phyloP scores from a whole-genome alignment of 2,888 invertebrate genomes.

The Spodoptera exigua region DNA sequence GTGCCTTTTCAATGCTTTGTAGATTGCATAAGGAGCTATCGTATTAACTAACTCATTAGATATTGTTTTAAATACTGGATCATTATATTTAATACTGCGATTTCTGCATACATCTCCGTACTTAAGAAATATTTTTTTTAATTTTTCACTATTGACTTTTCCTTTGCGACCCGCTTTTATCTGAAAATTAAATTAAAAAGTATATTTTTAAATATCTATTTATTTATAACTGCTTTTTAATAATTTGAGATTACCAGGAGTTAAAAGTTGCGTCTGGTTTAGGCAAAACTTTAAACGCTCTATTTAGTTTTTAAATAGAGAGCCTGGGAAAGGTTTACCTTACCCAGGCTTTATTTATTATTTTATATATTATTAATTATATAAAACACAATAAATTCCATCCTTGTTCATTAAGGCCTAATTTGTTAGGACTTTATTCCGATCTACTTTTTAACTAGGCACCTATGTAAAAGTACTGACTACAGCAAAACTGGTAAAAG shows the following conservation, averaged over 20 bases:
- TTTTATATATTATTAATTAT: conserved; percentile 40
- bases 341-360: conserved; percentile 18
- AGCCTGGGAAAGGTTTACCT: conserved; percentile 35
- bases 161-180: conserved; percentile 35
- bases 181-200: conserved; percentile 42
- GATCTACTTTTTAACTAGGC: conserved; percentile 41
- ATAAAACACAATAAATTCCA: conserved; percentile 38
- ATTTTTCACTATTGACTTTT: conserved; percentile 38
- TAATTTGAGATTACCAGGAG: conserved; percentile 38
- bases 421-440: conserved; percentile 43
- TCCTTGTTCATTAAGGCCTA: conserved; percentile 42
- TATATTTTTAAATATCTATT: conserved; percentile 34
- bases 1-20: conserved; percentile 40
- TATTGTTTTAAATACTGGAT: conserved; percentile 42
- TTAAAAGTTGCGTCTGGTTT: conserved; percentile 41
- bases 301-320: conserved; percentile 40
- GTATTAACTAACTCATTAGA: conserved; percentile 39
- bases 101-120: conserved; percentile 43
- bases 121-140: conserved; percentile 36
- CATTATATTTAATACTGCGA: conserved; percentile 39
- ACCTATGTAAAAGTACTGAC: conserved; percentile 40
- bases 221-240: conserved; percentile 18
- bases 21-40: conserved; percentile 37
- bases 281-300: conserved; percentile 40
- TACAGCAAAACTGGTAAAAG: conserved; percentile 36